Evolutionary conservation across 2,113 vertebrate species (phyloP), one percentile per base, ranked within the genome.

Genomic region (Psilopsiagon aymara): DNA sequence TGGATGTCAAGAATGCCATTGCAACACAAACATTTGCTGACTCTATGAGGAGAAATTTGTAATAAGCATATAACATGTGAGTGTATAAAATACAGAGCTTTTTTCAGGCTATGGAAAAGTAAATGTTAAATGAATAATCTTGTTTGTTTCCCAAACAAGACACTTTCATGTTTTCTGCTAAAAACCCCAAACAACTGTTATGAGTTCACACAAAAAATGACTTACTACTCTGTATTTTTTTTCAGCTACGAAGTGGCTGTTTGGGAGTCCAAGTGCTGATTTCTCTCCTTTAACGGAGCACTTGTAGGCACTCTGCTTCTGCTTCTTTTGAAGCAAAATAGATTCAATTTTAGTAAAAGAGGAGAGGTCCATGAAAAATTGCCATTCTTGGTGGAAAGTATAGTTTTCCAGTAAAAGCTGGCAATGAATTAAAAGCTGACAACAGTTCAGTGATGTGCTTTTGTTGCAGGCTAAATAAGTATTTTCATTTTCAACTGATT

Each of bases 331-430:
- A 95, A 88, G 7, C 27, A 60, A 82, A 96, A 77, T 4, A 84
- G 24, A 81, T 74, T 39, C n/a, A 44, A 7, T 74, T 76, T 68
- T 87, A 91, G 75, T 44, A 47, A 31, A 92, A 68, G 29, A 74
- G 8, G 28, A 95, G 29, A 95, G 46, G 68, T 59, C 60, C 73
- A 35, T 87, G 82, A 95, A 94, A 92, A 53, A 27, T 46, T 89
- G 80, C 82, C 27, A 6, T 85, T 85, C 51, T 88, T 74, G 17
- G 86, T 91, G 29, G 16, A 92, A 49, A 86, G 29, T 49, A 7
- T 93, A 90, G 67, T 68, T 97, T 97, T 94, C 51, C 17, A 47
- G 24, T 63, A 80, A 53, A 96, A 74, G 43, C 2, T 88, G n/a
- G 28, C 18, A 9, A 47, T 13, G 46, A 71, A 88, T 95, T 93